phyloP scores from a whole-genome alignment of 1,140 invertebrate species.

The Drosophila prosaltans region DNA sequence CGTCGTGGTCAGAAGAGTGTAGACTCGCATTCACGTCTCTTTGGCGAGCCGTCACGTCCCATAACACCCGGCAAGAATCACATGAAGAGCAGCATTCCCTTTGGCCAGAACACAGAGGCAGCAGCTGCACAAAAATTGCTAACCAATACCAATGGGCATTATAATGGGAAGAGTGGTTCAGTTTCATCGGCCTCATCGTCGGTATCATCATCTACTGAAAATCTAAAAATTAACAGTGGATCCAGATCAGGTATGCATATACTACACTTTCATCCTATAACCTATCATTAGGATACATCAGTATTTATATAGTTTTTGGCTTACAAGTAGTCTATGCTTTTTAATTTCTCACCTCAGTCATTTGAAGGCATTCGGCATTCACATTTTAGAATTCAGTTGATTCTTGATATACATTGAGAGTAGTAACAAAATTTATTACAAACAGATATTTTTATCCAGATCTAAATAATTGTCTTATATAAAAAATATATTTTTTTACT shows the following conservation, averaged over 20 bases:
- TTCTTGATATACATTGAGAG: neutral
- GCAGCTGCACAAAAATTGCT: conserved; percentile 60
- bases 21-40: conserved; percentile 78
- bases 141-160: conserved; percentile 70
- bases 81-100: conserved; percentile 83
- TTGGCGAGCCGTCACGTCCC: conserved; percentile 77
- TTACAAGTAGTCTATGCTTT: conserved; percentile 43
- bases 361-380: neutral
- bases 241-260: conserved; percentile 63
- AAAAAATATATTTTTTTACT: conserved; percentile 6
- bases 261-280: too few relatives aligned
- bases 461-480: neutral
- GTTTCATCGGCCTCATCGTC: conserved; percentile 79
- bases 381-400: neutral
- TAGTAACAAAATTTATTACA: conserved; percentile 4
- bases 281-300: too few relatives aligned
- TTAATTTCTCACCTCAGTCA: neutral
- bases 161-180: conserved; percentile 78
- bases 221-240: conserved; percentile 77
- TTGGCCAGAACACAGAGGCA: conserved; percentile 71
- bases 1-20: conserved; percentile 78
- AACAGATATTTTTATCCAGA: conserved; percentile 20
- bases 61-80: conserved; percentile 80
- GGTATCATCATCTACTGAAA: conserved; percentile 80
- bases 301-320: neutral